A percentile compares a stretch with the other conserved stretches of the same genome.
phyloP scores from a whole-genome alignment of 2,113 vertebrate genomes.

The Ceyx melanurus region DNA sequence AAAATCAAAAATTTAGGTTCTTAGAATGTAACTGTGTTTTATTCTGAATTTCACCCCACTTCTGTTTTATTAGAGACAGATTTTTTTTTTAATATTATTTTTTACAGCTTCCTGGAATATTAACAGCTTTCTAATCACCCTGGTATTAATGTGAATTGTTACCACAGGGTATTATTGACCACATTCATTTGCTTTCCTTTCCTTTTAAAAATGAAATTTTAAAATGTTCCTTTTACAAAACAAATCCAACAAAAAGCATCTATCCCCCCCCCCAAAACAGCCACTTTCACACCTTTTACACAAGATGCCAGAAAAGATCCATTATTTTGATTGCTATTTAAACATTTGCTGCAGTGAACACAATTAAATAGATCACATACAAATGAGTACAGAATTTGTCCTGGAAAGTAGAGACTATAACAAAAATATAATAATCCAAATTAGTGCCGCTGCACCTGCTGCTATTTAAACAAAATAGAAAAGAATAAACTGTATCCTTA shows the following conservation, averaged over 20 bases:
- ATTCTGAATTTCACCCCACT: not conserved
- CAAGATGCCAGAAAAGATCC: not conserved
- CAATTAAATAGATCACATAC: not conserved
- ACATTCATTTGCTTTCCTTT: not conserved
- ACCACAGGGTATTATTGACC: not conserved
- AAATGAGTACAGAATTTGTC: not conserved
- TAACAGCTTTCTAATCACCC: not conserved
- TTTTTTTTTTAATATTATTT: not conserved
- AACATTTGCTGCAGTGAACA: not conserved
- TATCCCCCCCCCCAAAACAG: rapidly evolving
- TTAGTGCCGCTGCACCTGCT: not conserved
- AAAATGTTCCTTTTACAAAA: not conserved
- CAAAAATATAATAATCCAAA: not conserved
- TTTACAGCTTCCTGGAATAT: not conserved
- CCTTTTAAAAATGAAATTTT: not conserved
- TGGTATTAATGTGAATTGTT: not conserved
- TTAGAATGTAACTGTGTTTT: not conserved
- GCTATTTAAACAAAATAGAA: not conserved
- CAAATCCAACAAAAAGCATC: not conserved
- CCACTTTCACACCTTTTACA: not conserved
- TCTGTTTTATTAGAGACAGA: not conserved
- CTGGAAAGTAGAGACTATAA: not conserved
- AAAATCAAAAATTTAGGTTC: not conserved
- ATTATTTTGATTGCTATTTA: not conserved
- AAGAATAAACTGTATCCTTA: not conserved